A percentile compares a stretch with the other conserved stretches of the same genome.
Evolutionary conservation across 1,140 invertebrate species (phyloP).

Genomic region (Drosophila fuyamai): DNA sequence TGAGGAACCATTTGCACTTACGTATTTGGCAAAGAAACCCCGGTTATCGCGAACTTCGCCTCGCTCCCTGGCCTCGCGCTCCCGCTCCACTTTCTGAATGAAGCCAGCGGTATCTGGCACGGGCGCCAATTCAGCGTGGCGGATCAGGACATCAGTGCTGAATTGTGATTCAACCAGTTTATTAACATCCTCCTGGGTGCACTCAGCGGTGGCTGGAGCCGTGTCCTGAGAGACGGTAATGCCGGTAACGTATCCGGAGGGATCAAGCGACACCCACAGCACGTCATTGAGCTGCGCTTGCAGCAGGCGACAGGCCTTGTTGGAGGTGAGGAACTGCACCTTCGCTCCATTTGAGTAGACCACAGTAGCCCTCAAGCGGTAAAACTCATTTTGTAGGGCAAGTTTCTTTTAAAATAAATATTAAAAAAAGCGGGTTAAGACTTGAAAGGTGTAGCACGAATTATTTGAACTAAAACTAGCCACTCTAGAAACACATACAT

Average conservation of each 20-base stretch:
- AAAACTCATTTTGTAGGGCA: slow-evolving; percentile 90
- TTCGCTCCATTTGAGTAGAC: slow-evolving; percentile 88
- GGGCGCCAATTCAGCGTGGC: slow-evolving; percentile 90
- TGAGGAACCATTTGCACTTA: slow-evolving; percentile 86
- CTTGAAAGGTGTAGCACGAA: too few relatives aligned
- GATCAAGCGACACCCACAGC: slow-evolving; percentile 90
- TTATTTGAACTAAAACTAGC: too few relatives aligned
- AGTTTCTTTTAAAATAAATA: slow-evolving; percentile 85
- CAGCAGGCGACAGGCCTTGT: slow-evolving; percentile 90
- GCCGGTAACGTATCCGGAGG: slow-evolving; percentile 89
- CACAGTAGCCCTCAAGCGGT: slow-evolving; percentile 90
- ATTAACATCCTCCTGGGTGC: slow-evolving; percentile 83
- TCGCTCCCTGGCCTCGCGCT: slow-evolving; percentile 94
- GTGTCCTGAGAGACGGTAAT: slow-evolving; percentile 86
- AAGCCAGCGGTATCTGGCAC: slow-evolving; percentile 96
- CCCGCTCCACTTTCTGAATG: slow-evolving; percentile 95
- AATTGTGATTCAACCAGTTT: slow-evolving; percentile 86
- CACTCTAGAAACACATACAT: too few relatives aligned
- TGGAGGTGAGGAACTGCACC: slow-evolving; percentile 90
- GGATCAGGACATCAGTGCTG: slow-evolving; percentile 90
- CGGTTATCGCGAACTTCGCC: slow-evolving; percentile 96
- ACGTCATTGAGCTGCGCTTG: slow-evolving; percentile 89
- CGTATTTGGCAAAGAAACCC: slow-evolving; percentile 98
- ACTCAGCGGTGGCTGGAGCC: slow-evolving; percentile 85
- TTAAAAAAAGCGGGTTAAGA: too few relatives aligned